These are phyloP conservation scores for Mandrillus leucophaeus DNA, from an alignment of 2,113 vertebrate genomes.

Conservation along the genomic window DNA sequence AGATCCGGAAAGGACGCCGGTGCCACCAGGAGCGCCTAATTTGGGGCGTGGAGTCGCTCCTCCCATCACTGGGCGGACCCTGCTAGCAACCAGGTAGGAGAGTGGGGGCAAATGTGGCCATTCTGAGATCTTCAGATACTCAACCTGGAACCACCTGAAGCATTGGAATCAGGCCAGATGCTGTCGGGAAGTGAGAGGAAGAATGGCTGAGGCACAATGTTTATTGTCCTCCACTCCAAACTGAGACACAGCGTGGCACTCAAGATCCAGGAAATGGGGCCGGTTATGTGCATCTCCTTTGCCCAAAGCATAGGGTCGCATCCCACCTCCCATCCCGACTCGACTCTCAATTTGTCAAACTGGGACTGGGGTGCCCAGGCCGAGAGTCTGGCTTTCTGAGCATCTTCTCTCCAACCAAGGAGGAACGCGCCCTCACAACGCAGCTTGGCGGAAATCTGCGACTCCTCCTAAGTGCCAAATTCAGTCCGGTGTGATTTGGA, in stretches of 20 bases:
- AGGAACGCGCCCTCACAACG: neutral
- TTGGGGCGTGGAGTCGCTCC: neutral
- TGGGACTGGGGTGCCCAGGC: neutral
- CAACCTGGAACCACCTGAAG: neutral
- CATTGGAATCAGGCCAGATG: too few species aligned
- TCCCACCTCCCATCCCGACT: neutral
- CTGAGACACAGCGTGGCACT: neutral
- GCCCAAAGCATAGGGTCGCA: neutral
- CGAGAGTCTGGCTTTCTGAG: too few species aligned
- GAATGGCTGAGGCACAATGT: neutral
- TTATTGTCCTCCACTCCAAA: neutral
- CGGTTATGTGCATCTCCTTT: neutral
- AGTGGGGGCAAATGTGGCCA: neutral
- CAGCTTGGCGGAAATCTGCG: neutral
- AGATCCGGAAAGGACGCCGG: too few species aligned
- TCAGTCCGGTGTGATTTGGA: neutral
- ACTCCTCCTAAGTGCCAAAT: neutral
- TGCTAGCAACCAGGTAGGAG: neutral
- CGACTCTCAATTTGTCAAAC: neutral
- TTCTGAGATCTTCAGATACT: neutral
- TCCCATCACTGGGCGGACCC: neutral
- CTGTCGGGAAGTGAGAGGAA: neutral
- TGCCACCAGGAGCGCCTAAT: neutral
- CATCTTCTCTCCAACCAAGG: neutral
- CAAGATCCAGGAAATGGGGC: neutral